Evolutionary conservation across 2,797 vertebrate species (phyloP), one percentile per base, ranked within the genome.

Genomic region (Sylvia borin): DNA sequence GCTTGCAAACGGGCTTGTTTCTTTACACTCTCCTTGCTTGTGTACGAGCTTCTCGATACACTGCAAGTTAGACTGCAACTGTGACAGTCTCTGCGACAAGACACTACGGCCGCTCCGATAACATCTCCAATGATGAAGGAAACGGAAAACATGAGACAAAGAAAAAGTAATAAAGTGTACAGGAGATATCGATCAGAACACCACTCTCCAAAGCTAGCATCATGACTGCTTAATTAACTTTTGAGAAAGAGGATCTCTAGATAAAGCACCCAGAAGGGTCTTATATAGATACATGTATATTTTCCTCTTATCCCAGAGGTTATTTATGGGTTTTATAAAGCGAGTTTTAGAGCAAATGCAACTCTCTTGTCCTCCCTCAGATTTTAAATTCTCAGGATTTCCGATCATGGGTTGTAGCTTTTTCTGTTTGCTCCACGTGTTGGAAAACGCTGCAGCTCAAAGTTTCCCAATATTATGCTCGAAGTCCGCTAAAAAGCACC

Each of bases 111-210:
- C 54, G 29, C 43, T 60, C 66, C 54, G 94, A 91, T 91, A 94
- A 50, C 67, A 95, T 89, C 78, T 81, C 54, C 72, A 74, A 70
- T 42, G 92, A 91, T 79, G 88, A 97, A 95, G 96, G 73, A 93
- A 95, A 91, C 25, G 68, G 91, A 92, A 85, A 94, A 90, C 76
- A 58, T 2, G 48, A 93, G 81, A 40, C 60, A 88, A 65, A 90
- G 90, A 72, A 95, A 85, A 89, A 94, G 77, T 60, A 90, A 88
- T 92, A 95, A 93, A 95, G 94, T 65, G 70, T 32, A 8, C 77
- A 42, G 91, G 74, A 92, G 91, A 97, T 92, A 84, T 36, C 68
- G 85, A 95, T 95, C 82, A 94, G 92, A 90, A 74, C 76, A 81
- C 80, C 64, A 27, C 31, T 50, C 45, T 73, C 81, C 74, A 65